Conservation (phyloP, 2,113 vertebrate genomes). For the Fulmarus glacialis region DNA sequence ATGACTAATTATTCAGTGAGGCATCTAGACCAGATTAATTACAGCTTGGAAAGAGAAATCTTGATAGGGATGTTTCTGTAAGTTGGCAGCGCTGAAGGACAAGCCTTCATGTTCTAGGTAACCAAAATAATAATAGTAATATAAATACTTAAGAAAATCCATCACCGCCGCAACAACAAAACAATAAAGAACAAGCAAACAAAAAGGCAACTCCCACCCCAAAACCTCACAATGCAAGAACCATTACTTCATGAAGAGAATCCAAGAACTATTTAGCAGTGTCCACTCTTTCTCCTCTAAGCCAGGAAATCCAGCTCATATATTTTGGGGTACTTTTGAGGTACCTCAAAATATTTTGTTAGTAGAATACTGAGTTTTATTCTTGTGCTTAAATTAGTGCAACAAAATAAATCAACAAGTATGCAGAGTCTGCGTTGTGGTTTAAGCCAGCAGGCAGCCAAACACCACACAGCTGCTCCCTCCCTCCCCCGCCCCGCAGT, state of each 20-base stretch:
- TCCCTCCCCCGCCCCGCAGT: no score
- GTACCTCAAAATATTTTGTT: not conserved
- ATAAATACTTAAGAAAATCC: not conserved
- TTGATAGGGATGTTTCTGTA: not conserved
- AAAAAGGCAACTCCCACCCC: accelerated
- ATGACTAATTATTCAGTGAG: slow-evolving; percentile 29
- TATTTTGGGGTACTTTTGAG: not conserved
- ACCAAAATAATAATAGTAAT: not conserved
- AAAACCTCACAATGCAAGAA: not conserved
- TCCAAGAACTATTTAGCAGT: not conserved
- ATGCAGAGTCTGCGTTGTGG: not conserved
- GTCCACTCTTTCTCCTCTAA: not conserved
- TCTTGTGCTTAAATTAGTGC: not conserved
- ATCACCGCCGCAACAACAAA: not conserved
- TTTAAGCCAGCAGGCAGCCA: no score
- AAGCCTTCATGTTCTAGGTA: not conserved
- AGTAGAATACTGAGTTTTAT: not conserved
- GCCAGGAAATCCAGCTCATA: not conserved
- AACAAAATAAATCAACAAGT: not conserved
- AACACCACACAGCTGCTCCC: no score
- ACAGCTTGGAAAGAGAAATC: not conserved
- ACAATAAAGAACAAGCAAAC: not conserved
- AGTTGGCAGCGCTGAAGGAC: not conserved
- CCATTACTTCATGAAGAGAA: not conserved
- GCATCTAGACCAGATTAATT: not conserved